phyloP scores from a whole-genome alignment of 2,797 vertebrate species.

The Pseudochirops cupreus region DNA sequence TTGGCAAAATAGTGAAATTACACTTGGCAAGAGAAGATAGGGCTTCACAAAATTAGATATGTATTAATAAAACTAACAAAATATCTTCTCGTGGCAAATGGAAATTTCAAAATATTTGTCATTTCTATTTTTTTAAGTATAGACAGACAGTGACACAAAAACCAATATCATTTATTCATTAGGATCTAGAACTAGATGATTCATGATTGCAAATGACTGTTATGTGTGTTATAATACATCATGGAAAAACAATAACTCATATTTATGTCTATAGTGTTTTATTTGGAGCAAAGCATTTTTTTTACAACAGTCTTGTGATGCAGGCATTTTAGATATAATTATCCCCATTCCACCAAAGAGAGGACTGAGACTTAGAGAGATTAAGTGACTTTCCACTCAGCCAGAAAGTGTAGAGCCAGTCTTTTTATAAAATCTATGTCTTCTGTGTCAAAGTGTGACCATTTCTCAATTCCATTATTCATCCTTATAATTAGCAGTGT shows the following conservation, averaged over 20 bases:
- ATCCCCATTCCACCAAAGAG: background rate
- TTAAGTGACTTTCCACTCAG: background rate
- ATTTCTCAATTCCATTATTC: background rate
- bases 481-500: background rate
- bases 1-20: background rate
- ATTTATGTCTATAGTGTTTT: background rate
- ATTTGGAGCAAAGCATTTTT: background rate
- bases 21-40: background rate
- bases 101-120: background rate
- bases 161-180: background rate
- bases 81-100: background rate
- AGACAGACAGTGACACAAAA: background rate
- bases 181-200: background rate
- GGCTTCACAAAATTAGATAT: background rate
- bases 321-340: background rate
- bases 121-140: background rate
- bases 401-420: background rate
- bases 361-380: background rate
- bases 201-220: background rate
- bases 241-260: background rate
- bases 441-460: background rate
- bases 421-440: background rate
- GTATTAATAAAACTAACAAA: background rate
- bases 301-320: background rate
- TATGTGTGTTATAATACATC: background rate